A percentile compares a stretch with the other conserved stretches of the same genome.
Conservation (phyloP, 2,888 invertebrate species). For the Horisme vitalbata region DNA sequence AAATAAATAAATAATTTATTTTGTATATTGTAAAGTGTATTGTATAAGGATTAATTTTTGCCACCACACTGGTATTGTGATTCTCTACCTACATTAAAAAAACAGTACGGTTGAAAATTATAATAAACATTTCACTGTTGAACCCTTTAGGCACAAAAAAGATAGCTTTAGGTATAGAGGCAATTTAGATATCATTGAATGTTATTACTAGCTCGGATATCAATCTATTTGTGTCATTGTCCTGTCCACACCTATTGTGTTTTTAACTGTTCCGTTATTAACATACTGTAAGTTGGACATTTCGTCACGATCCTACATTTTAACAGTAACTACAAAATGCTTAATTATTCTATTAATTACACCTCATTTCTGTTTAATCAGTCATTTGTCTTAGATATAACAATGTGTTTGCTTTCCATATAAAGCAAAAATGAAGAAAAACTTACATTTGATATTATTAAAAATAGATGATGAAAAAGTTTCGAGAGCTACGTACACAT, state of each 20-base stretch:
- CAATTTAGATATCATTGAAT: conserved; percentile 16
- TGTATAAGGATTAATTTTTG: too few relatives aligned
- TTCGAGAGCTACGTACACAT: not conserved
- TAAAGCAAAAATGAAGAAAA: too few relatives aligned
- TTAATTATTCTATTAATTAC: not conserved
- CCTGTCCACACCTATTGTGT: conserved; percentile 39
- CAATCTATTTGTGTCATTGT: conserved; percentile 39
- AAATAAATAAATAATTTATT: too few relatives aligned
- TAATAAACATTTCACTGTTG: conserved; percentile 7
- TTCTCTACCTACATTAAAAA: too few relatives aligned
- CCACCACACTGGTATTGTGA: too few relatives aligned
- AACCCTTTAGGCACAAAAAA: too few relatives aligned
- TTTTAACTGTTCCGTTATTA: conserved; percentile 37
- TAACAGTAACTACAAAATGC: not conserved
- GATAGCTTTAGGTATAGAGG: too few relatives aligned
- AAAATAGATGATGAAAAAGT: too few relatives aligned
- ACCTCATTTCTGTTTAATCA: not conserved
- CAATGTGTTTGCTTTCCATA: too few relatives aligned
- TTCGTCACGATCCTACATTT: conserved; percentile 20
- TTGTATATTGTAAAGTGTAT: too few relatives aligned
- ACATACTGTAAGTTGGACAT: conserved; percentile 27
- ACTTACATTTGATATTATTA: too few relatives aligned
- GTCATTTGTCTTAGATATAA: not conserved
- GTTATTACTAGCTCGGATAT: conserved; percentile 23
- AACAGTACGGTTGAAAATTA: conserved; percentile 7